Evolutionary conservation across 2,113 vertebrate species (phyloP).

Genomic region (human (Homo sapiens)): DNA sequence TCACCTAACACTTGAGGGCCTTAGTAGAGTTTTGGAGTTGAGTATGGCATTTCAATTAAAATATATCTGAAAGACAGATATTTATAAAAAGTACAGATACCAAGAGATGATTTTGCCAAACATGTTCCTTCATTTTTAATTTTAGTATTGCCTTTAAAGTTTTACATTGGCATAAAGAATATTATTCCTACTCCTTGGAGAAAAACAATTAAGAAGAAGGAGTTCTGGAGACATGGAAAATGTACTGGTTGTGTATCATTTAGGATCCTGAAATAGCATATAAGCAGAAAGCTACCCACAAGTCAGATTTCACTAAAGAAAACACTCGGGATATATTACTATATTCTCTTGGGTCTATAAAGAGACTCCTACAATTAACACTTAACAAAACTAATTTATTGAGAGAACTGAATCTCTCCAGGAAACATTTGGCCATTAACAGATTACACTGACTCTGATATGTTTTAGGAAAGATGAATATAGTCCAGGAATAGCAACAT

Average conservation of each 20-base stretch:
- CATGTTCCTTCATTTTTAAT: not conserved
- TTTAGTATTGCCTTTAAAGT: not conserved
- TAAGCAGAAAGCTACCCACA: not conserved
- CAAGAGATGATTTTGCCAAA: not conserved
- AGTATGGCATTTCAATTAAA: not conserved
- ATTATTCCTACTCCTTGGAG: not conserved
- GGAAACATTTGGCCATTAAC: slow-evolving; percentile 48
- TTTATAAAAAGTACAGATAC: not conserved
- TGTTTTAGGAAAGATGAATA: slow-evolving; percentile 32
- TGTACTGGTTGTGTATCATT: not conserved
- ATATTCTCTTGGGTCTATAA: not conserved
- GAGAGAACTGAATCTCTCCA: slow-evolving; percentile 26
- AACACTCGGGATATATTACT: not conserved
- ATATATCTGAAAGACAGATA: not conserved
- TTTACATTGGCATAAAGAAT: not conserved
- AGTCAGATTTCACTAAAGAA: not conserved
- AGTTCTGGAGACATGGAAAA: not conserved
- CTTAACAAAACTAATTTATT: slow-evolving; percentile 51
- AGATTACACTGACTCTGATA: not conserved
- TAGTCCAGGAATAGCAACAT: not conserved
- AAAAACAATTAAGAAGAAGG: not conserved
- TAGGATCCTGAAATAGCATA: not conserved
- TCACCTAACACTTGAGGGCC: not conserved
- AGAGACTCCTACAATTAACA: slow-evolving; percentile 15
- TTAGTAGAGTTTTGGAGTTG: not conserved